Conservation (phyloP, 2,888 invertebrate species). For the Brenthis daphne region DNA sequence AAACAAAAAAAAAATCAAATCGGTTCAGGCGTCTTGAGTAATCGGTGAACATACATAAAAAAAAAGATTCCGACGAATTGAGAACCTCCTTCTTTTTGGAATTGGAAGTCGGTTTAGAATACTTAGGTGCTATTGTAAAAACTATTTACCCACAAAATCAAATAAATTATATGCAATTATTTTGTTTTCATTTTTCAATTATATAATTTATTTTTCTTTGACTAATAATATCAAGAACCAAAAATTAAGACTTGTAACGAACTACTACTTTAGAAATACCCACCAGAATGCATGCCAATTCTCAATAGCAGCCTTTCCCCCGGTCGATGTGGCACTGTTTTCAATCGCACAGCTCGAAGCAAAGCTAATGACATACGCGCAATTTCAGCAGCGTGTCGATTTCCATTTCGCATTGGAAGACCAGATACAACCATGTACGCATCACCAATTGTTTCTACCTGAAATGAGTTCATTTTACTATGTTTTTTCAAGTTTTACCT, state of each 20-base stretch:
- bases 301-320: constrained; percentile 92
- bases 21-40: too few species aligned
- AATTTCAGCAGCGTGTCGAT: constrained; percentile 95
- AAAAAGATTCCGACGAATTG: too few species aligned
- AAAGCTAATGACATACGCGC: constrained; percentile 95
- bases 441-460: constrained; percentile 94
- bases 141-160: too few species aligned
- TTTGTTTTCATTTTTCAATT: too few species aligned
- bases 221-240: neutral
- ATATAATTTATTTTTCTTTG: too few species aligned
- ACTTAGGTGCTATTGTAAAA: too few species aligned
- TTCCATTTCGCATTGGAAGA: constrained; percentile 94
- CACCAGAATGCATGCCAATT: constrained; percentile 96
- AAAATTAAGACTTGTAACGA: neutral
- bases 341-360: constrained; percentile 91
- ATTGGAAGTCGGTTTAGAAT: too few species aligned
- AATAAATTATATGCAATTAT: too few species aligned
- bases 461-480: constrained; percentile 2
- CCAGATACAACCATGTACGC: constrained; percentile 95
- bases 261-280: neutral
- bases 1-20: too few species aligned
- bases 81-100: too few species aligned
- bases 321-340: constrained; percentile 95
- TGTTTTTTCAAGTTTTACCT: neutral
- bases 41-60: too few species aligned